Evolutionary conservation across 2,113 vertebrate species (phyloP), one percentile per base, ranked within the genome.

Genomic region (Neotoma lepida): DNA sequence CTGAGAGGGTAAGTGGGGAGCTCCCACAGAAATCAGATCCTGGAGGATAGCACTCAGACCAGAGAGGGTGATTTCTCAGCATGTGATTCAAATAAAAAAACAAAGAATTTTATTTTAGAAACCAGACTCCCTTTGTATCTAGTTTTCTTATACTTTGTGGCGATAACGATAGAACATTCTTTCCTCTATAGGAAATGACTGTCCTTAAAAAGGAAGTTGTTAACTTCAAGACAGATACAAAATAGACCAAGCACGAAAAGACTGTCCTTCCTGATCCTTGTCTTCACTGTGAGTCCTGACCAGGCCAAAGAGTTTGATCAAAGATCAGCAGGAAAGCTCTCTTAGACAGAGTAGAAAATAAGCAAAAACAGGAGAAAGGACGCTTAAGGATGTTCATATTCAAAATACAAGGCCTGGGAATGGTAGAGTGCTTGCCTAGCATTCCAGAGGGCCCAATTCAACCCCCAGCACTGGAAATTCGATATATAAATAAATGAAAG

Each of bases 141-240:
- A n/a, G 49, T 61, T 92, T 88, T 70, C 58, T 93, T 92, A 70
- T 64, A 76, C 70, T 10, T 66, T 76, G 30, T 89, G 64, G 64
- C 63, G 17, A 88, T 85, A 90, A 88, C 33, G 54, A 54, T 73
- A 76, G 89, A 90, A 94, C 92, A 86, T 58, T 51, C 63, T 88
- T 88, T 76, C 6, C 20, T 63, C 28, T 80, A 33, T 8, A 85
- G 80, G 54, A 93, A 61, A 74, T 90, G 33, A 63, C n/a, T 41
- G 8, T 85, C 58, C 28, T 64, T 46, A 88, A 94, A 44, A 76
- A 15, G 13, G 74, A n/a, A n/a, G n/a, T n/a, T 68, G 39, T 44
- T 86, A 84, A 82, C 61, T 94, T 81, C n/a, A 94, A 96, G 41
- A 77, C n/a, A 87, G 58, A 89, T 54, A 44, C 6, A 81, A 77